Evolutionary conservation across 2,113 vertebrate genomes (phyloP), one percentile per base, ranked within the genome.

Genomic region (Scalopus aquaticus): DNA sequence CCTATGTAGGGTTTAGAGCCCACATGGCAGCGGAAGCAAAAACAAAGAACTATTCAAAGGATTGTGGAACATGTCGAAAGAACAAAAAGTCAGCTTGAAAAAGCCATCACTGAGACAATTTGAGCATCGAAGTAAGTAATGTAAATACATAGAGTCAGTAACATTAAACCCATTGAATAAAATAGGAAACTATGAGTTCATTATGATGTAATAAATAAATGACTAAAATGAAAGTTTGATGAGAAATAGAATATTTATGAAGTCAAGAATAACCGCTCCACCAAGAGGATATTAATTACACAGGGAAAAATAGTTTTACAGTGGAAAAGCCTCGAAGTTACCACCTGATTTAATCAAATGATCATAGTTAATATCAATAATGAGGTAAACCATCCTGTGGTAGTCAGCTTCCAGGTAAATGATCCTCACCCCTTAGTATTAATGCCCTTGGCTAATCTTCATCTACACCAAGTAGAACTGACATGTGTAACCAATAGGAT

Each of bases 151-250:
- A 15, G 22, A 84, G 58, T 13, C 49, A 83, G 8, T 79, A 74
- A 51, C 6, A 62, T 72, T 44, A 76, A 93, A 72, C 42, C 28
- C 32, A 78, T 20, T 73, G 46, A 86, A 56, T 65, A 88, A 94
- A 91, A 70, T 37, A 92, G 60, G 44, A 77, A 86, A 62, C 26
- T 5, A 3, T 26, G 4, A 62, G 39, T 60, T 35, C 6, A 62
- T 77, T 49, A 20, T 28, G 64, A 56, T 49, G 7, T 39, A 91
- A 56, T 77, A 84, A 77, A 54, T 58, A 84, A 51, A 84, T 93
- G 37, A 90, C 49, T 39, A 85, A 73, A 44, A 89, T 94, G 32
- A 91, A 93, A 92, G 6, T 94, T 42, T 62, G 22, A 56, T 88
- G 35, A 93, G 54, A 92, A 91, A 76, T 46, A 16, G 8, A 93